Evolutionary conservation across 2,797 vertebrate genomes (phyloP).

Genomic region (Parotocinclus haroldoi): DNA sequence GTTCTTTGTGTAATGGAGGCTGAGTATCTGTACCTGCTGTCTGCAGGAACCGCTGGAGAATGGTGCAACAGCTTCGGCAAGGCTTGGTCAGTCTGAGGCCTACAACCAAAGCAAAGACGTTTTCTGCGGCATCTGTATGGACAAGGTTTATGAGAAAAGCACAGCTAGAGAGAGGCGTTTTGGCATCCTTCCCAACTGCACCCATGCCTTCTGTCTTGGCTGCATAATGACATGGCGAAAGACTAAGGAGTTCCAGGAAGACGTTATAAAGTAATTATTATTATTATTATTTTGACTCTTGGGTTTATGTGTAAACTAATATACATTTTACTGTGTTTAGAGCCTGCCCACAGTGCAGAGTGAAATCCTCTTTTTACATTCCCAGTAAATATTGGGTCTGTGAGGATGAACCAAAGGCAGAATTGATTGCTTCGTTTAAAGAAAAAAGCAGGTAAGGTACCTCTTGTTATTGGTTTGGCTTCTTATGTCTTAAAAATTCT

Average conservation of each 20-base stretch:
- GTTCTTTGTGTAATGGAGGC: too few relatives aligned
- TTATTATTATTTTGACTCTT: background rate
- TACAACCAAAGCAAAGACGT: constrained; percentile 70
- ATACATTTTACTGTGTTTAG: constrained; percentile 53
- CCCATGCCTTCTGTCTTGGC: constrained; percentile 79
- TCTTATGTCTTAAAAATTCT: too few relatives aligned
- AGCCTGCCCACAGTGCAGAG: constrained; percentile 84
- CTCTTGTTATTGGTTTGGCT: too few relatives aligned
- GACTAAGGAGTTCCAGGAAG: constrained; percentile 72
- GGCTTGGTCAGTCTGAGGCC: constrained; percentile 37
- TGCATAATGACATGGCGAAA: constrained; percentile 85
- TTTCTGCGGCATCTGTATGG: constrained; percentile 90
- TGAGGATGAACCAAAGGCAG: constrained; percentile 71
- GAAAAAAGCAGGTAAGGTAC: constrained; percentile 76
- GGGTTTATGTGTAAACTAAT: background rate
- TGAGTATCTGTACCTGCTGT: background rate
- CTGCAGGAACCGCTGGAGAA: constrained; percentile 38
- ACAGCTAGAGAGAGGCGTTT: constrained; percentile 68
- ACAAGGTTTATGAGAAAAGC: constrained; percentile 81
- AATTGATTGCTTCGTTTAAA: constrained; percentile 78
- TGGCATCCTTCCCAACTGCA: constrained; percentile 86
- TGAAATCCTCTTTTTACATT: constrained; percentile 84
- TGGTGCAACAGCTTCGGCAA: constrained; percentile 43
- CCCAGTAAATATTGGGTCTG: constrained; percentile 84
- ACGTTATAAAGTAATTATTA: constrained; percentile 75